Percentiles rank a stretch among this genome's conserved stretches.
Evolutionary conservation across 1,140 invertebrate genomes (phyloP).

Genomic region (Aphidius ervi): DNA sequence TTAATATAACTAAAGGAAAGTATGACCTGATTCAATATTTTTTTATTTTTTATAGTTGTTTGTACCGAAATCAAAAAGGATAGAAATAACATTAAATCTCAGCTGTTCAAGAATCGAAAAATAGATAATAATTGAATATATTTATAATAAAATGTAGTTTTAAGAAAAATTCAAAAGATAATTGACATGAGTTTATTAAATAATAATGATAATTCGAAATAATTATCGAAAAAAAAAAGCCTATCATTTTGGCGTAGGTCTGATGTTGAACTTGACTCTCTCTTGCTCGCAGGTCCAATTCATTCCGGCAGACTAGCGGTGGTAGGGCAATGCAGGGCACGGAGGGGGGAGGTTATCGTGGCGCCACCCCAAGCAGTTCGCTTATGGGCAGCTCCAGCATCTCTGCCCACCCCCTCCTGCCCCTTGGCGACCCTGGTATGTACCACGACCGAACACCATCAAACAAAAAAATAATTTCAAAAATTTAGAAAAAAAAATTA

Average conservation of each 20-base stretch:
- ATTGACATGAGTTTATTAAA: conserved; percentile 2
- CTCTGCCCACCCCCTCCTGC: conserved; percentile 78
- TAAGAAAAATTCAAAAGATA: neutral
- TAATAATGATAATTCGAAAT: conserved; percentile 10
- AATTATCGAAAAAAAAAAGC: conserved; percentile 30
- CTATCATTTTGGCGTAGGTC: conserved; percentile 47
- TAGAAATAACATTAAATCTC: too few species aligned
- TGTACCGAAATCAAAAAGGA: too few species aligned
- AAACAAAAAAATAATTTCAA: conserved; percentile 35
- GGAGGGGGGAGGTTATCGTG: conserved; percentile 56
- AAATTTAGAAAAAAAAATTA: conserved; percentile 4
- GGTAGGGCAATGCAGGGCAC: conserved; percentile 56
- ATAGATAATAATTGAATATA: too few species aligned
- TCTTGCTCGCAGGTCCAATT: conserved; percentile 80
- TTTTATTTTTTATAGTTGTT: too few species aligned
- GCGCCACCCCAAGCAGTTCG: conserved; percentile 58
- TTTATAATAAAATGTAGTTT: too few species aligned
- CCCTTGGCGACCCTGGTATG: conserved; percentile 67
- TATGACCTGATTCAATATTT: too few species aligned
- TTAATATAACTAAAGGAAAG: too few species aligned
- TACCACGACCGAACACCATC: conserved; percentile 51
- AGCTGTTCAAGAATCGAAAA: too few species aligned
- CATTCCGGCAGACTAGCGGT: conserved; percentile 68
- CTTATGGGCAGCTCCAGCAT: conserved; percentile 71
- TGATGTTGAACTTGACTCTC: conserved; percentile 59